Evolutionary conservation across 2,113 vertebrate species (phyloP).

Genomic region (Eclectus roratus): DNA sequence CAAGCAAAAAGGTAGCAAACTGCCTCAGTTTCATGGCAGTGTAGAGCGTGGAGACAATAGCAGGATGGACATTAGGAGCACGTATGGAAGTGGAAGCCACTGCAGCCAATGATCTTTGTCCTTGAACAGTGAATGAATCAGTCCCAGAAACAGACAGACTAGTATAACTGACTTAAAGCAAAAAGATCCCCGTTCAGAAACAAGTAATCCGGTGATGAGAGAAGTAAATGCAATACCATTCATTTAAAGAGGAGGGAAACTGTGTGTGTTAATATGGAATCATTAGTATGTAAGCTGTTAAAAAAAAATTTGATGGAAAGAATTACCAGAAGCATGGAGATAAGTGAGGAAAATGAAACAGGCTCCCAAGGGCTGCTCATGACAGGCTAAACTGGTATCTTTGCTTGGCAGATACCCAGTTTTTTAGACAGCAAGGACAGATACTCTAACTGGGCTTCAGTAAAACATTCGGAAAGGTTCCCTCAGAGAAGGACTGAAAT

Average conservation of each 20-base stretch:
- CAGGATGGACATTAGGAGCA: neutral
- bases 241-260: neutral
- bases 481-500: neutral
- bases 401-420: neutral
- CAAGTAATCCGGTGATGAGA: neutral
- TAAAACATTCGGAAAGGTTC: neutral
- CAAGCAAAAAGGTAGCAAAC: neutral
- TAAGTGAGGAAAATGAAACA: neutral
- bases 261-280: neutral
- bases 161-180: neutral
- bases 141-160: neutral
- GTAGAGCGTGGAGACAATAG: neutral
- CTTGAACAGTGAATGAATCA: neutral
- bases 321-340: neutral
- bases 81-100: neutral
- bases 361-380: neutral
- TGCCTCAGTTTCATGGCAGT: neutral
- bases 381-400: neutral
- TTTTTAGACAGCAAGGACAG: neutral
- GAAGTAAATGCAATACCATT: neutral
- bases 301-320: neutral
- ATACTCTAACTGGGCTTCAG: neutral
- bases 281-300: neutral
- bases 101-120: neutral
- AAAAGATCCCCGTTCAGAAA: neutral